phyloP scores from a whole-genome alignment of 2,113 vertebrate genomes.

The Crypturellus undulatus region DNA sequence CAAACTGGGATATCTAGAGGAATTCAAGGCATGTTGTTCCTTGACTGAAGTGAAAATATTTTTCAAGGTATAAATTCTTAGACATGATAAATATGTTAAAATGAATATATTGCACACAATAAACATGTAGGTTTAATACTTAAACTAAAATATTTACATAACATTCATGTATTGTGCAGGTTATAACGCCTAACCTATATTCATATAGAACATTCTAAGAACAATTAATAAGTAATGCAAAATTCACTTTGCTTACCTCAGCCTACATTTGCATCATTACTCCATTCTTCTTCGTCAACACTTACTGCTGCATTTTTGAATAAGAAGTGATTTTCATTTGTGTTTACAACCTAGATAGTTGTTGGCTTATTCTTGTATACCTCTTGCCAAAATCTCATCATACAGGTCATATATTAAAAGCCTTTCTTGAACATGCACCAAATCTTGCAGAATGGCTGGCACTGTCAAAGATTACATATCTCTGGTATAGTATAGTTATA shows the following conservation, averaged over 20 bases:
- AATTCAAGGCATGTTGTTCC: neutral
- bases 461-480: neutral
- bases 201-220: neutral
- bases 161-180: fast-evolving
- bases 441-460: neutral
- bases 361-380: neutral
- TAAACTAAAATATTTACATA: neutral
- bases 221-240: neutral
- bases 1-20: neutral
- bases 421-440: neutral
- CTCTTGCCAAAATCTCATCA: neutral
- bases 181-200: neutral
- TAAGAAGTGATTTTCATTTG: neutral
- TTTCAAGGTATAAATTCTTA: neutral
- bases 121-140: neutral
- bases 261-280: neutral
- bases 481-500: neutral
- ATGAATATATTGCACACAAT: neutral
- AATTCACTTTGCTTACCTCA: neutral
- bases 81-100: neutral
- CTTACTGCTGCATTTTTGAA: neutral
- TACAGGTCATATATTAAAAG: neutral
- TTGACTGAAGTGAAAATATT: neutral
- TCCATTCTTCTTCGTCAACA: neutral
- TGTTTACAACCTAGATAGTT: neutral